Evolutionary conservation across 2,113 vertebrate species (phyloP).

Genomic region (Columba janthina): DNA sequence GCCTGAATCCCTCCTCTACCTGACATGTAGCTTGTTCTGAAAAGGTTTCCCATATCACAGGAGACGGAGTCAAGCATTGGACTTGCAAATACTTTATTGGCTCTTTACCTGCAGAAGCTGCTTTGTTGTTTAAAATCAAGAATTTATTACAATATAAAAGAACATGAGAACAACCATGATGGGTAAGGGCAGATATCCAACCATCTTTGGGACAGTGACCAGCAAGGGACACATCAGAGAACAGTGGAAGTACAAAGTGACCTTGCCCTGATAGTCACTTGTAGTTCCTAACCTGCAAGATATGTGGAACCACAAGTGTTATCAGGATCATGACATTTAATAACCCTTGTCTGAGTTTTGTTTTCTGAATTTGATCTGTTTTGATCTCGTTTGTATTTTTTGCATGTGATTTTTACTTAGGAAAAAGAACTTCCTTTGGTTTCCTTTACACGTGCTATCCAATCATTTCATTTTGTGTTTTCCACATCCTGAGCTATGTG

Average conservation of each 20-base stretch:
- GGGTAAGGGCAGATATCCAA: neutral
- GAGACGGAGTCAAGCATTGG: fast-evolving
- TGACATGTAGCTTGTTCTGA: neutral
- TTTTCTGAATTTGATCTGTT: neutral
- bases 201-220: neutral
- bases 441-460: neutral
- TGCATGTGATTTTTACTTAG: neutral
- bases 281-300: neutral
- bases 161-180: neutral
- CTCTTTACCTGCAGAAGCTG: neutral
- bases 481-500: slow-evolving; percentile 40
- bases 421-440: neutral
- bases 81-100: neutral
- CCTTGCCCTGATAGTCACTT: neutral
- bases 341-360: neutral
- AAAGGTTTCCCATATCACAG: neutral
- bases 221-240: neutral
- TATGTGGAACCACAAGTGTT: neutral
- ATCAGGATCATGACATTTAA: neutral
- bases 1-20: neutral
- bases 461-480: slow-evolving; percentile 12
- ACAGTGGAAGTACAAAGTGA: neutral
- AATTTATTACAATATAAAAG: neutral
- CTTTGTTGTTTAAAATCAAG: neutral
- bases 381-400: neutral